Base-by-base conservation (phyloP, 2,888 invertebrate species). In the Drosophila merina region DNA sequence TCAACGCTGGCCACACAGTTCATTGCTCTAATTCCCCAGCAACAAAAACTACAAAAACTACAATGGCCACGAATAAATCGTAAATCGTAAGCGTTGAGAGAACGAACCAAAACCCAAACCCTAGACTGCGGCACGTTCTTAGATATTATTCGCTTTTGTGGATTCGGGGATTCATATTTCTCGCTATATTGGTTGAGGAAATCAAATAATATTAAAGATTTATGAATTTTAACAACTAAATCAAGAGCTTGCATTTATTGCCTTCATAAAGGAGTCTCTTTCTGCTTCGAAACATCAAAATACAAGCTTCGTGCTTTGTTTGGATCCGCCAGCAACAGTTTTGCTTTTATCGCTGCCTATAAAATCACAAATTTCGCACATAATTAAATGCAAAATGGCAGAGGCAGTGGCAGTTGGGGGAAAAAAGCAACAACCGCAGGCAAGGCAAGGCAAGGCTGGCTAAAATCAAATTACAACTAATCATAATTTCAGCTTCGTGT, bases 391-490 rank as follows among this genome's bases (percentile, higher is more conserved):
- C 71, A 77, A 72, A 57, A 52, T 47, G 47, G 56, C 56, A 20
- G 30, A 20, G 20, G 20, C 20, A 20, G 20, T 1, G 20, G 20
- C 20, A 20, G 20, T 14, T 14, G 14, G 56, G 33, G 50, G 38
- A 50, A 58, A 49, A 58, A 14, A 28, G 5, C 12, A 6, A 50
- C 30, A 36, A 54, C 60, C 59, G 40, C 44, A 47, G 57, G 60
- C 64, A 58, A 38, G 45, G 36, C 63, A 40, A 47, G 57, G 60
- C 64, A 60, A 42, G 45, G 36, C 63, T 69, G 64, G 62, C 63
- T 70, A 63, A 83, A 74, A 77, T 74, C 66, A 76, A 80, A 77
- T 83, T 76, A 63, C 80, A 83, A 74, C 76, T 76, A 75, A 81
- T 76, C 74, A 79, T 70, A 70, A 59, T 70, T 69, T 66, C 36